Base-by-base conservation (phyloP, 2,797 vertebrate species). In the Sarcoramphus papa region DNA sequence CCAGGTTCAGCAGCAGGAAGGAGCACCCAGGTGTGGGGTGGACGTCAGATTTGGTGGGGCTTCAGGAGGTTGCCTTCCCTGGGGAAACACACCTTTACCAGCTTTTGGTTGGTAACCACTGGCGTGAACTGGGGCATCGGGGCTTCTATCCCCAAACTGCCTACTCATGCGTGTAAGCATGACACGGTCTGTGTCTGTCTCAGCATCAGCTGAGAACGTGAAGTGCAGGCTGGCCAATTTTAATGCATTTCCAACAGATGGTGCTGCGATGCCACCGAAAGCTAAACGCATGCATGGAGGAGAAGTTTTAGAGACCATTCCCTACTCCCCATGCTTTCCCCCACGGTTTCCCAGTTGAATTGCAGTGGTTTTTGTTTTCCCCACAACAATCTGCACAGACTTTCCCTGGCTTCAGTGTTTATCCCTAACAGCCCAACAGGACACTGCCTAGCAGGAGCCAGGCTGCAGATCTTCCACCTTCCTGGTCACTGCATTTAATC, bases 271-370 rank as follows among this genome's bases (percentile, higher is more conserved):
- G 92, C 91, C 82, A 6, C 81, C 5, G 2, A 88, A 84, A 82
- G 69, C 35, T 3, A 1, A 60, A 35, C 18, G 22, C 8, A 0
- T 0, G 23, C 2, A 0, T 0, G 13, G 19, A 74, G 4, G 31
- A 16, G 27, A 13, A 51, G 3, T 9, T 59, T 13, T 33, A 6
- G 19, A 25, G 51, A 21, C 1, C 0, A 3, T 31, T 62, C n/a
- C 22, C 24, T 5, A 1, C 48, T 40, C 43, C 35, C 40, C 5
- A 2, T 7, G 1, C 22, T 40, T 86, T 12, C 40, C 25, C 22
- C 17, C 31, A 0, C 0, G 0, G 12, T 24, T 40, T 85, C 41
- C 31, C n/a, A 1, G 33, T 2, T 62, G 67, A 56, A 30, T 1
- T 20, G 45, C 72, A 74, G 23, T 0, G 4, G 1, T 6, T 25